Evolutionary conservation across 2,797 vertebrate genomes (phyloP).

Genomic region (Vireo griseus): DNA sequence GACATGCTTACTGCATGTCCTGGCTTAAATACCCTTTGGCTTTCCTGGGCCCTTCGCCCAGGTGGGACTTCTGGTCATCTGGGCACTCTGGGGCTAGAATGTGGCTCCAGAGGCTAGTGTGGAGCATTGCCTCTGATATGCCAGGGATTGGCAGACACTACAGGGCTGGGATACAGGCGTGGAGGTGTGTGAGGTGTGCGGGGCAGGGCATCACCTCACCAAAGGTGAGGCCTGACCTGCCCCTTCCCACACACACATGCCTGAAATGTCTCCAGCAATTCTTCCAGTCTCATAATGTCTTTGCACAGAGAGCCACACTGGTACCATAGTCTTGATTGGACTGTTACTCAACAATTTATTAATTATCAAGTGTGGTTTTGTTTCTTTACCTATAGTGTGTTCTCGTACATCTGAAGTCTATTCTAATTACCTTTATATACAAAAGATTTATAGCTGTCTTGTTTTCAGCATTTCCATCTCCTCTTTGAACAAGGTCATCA

Average conservation of each 20-base stretch:
- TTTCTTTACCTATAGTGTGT: neutral
- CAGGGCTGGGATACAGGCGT: neutral
- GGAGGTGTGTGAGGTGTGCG: neutral
- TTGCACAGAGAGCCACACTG: neutral
- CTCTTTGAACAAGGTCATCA: neutral
- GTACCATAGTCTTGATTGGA: neutral
- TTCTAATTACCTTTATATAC: neutral
- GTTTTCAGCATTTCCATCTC: neutral
- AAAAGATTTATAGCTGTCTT: neutral
- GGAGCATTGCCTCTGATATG: neutral
- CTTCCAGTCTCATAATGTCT: neutral
- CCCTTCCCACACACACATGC: fast-evolving
- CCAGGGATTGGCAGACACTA: neutral
- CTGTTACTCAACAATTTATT: neutral
- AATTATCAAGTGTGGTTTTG: neutral
- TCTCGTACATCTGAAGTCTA: neutral
- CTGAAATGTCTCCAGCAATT: neutral
- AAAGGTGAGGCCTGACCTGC: fast-evolving
- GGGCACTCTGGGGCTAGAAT: neutral
- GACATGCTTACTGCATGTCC: neutral
- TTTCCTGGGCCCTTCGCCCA: neutral
- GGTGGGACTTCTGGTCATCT: neutral
- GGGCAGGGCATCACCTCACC: fast-evolving
- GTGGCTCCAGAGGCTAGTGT: neutral
- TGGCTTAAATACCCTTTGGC: neutral